Evolutionary conservation across 2,797 vertebrate genomes (phyloP), one percentile per base, ranked within the genome.

Genomic region (Podargus strigoides): DNA sequence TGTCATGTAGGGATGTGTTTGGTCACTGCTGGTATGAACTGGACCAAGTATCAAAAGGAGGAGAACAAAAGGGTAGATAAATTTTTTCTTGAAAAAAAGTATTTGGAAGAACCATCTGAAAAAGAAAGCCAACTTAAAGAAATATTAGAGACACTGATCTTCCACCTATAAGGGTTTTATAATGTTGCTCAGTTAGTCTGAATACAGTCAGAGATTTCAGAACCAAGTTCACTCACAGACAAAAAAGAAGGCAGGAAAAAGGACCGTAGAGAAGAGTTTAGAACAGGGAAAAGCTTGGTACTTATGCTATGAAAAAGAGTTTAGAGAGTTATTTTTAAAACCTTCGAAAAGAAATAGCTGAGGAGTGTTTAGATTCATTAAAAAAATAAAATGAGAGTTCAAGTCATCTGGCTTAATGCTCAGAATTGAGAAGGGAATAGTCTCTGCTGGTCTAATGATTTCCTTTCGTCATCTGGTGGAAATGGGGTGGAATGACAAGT

Each of bases 381-480:
- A 63, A 56, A 76, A 1, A 72, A 19, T 3, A 3, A 59, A 63
- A 73, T 53, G 17, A 17, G 30, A 34, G 4, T 82, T 75, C 30
- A 64, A 52, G 30, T 62, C 9, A 10, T 34, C 23, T 62, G 4
- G 12, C 10, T 67, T 66, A 20, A 24, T 12, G 9, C 15, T 72
- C 30, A 58, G 12, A 72, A 55, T 15, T 66, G 19, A 84, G 46
- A 44, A 74, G 17, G 28, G 17, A 60, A 23, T 34, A 0, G 1
- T 46, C 32, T 42, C 86, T 86, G n/a, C 24, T 83, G 34, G 7
- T 69, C 9, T 73, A 41, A 46, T 63, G 59, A 63, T 92, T 63
- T 58, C 53, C 17, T 83, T 75, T 74, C 93, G 96, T 95, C 95
- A 90, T 86, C 96, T 96, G 46, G 70, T 95, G 95, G 91, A 69